A percentile compares a stretch with the other conserved stretches of the same genome.
phyloP scores from a whole-genome alignment of 2,888 invertebrate genomes.

The Phaonia tiefii region DNA sequence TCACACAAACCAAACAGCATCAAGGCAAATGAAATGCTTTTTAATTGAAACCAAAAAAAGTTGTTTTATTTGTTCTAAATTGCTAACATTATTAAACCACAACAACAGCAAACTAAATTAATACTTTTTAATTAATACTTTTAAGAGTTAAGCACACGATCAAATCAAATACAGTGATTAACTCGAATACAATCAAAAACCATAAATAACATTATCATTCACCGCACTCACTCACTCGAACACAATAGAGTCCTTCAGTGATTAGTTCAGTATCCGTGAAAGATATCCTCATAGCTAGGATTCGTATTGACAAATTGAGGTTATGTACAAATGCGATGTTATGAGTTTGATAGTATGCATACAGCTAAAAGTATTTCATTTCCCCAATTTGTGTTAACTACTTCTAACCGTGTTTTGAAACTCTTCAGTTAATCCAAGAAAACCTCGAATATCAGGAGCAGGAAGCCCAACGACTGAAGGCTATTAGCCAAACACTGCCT shows the following conservation, averaged over 20 bases:
- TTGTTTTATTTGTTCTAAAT: conserved; percentile 47
- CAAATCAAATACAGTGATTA: neutral
- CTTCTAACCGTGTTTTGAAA: neutral
- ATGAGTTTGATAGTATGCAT: too few species aligned
- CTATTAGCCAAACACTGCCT: conserved; percentile 84
- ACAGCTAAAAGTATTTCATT: too few species aligned
- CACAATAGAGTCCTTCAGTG: neutral
- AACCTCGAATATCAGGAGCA: conserved; percentile 87
- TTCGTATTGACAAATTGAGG: neutral
- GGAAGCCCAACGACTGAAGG: conserved; percentile 85
- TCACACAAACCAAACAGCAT: conserved; percentile 34
- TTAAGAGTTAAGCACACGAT: conserved; percentile 3
- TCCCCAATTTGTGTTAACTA: neutral
- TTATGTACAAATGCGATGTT: neutral
- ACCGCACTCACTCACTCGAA: conserved; percentile 2
- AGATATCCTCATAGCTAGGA: conserved; percentile 13
- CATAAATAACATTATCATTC: conserved; percentile 31
- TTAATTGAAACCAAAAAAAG: neutral
- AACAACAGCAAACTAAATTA: conserved; percentile 2
- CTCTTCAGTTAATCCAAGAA: conserved; percentile 84
- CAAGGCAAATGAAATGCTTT: conserved; percentile 28
- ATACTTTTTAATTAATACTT: neutral
- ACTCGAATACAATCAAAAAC: conserved; percentile 16
- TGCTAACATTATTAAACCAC: conserved; percentile 44
- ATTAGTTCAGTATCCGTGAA: neutral